These are phyloP conservation scores for Zoanthus sociatus DNA, from an alignment of 92 coral and sea anemone species.

Conservation along the genomic window DNA sequence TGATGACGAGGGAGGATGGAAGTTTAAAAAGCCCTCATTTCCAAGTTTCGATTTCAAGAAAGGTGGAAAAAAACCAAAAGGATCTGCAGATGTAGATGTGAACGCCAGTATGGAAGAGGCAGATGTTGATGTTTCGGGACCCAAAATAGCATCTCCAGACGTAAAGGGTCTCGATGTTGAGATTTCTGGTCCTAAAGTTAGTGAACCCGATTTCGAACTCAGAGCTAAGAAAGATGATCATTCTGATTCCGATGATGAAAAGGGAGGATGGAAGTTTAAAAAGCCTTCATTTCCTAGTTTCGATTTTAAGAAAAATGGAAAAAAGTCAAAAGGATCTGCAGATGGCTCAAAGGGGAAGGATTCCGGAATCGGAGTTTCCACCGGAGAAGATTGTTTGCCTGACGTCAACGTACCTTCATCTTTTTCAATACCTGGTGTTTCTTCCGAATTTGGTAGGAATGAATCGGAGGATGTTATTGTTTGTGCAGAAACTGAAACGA, in stretches of 20 bases:
- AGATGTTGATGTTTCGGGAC: background rate
- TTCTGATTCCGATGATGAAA: too few relatives aligned
- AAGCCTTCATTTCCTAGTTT: background rate
- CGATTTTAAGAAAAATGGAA: background rate
- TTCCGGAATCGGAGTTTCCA: background rate
- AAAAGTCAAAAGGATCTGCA: background rate
- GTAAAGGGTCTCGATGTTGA: background rate
- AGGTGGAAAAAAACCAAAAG: background rate
- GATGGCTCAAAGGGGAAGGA: background rate
- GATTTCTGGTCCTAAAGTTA: background rate
- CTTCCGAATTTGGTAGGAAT: background rate
- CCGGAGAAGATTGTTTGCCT: background rate
- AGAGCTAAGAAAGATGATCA: background rate
- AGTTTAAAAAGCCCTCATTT: background rate
- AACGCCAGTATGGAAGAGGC: background rate
- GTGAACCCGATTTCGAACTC: background rate
- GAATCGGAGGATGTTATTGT: background rate
- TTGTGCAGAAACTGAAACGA: constrained; percentile 4
- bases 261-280: too few relatives aligned
- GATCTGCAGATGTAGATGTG: background rate
- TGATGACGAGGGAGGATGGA: background rate
- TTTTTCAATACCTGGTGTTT: background rate
- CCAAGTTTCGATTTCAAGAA: too few relatives aligned
- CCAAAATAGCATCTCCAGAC: background rate
- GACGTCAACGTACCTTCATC: background rate